A percentile compares a stretch with the other conserved stretches of the same genome.
Conservation (phyloP, 2,888 invertebrate genomes). For the Lasioglossum oenotherae region DNA sequence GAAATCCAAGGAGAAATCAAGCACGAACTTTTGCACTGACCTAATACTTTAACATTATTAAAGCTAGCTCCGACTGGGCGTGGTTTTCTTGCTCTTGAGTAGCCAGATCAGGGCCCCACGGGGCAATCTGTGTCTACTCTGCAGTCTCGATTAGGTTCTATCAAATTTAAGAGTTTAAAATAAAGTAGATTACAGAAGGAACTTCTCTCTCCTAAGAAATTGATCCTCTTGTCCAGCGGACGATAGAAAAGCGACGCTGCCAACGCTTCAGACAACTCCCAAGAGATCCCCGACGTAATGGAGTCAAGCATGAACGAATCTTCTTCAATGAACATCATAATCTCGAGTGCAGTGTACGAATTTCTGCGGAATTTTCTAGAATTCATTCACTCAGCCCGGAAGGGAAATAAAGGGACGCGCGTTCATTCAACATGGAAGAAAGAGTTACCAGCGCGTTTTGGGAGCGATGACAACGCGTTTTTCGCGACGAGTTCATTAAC, state of each 20-base stretch:
- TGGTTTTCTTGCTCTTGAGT: neutral
- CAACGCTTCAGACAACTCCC: neutral
- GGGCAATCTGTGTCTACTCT: neutral
- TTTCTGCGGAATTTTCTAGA: neutral
- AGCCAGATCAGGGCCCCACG: neutral
- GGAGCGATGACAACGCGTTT: slow-evolving; percentile 35
- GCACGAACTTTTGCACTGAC: neutral
- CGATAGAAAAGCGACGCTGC: neutral
- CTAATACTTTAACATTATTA: neutral
- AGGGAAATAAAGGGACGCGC: neutral
- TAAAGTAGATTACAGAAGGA: neutral
- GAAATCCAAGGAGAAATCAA: no score
- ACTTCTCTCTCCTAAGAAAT: neutral
- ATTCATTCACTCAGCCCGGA: neutral
- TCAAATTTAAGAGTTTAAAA: neutral
- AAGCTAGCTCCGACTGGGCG: neutral
- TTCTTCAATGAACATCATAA: neutral
- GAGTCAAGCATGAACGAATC: neutral
- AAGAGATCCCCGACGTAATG: neutral
- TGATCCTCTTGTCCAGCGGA: neutral
- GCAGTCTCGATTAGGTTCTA: neutral
- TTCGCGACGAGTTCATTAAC: slow-evolving; percentile 48
- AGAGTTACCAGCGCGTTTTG: slow-evolving; percentile 32
- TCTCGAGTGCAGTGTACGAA: neutral
- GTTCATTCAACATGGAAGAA: slow-evolving; percentile 14